Base-by-base conservation (phyloP, 2,113 vertebrate species). In the Pipa parva region DNA sequence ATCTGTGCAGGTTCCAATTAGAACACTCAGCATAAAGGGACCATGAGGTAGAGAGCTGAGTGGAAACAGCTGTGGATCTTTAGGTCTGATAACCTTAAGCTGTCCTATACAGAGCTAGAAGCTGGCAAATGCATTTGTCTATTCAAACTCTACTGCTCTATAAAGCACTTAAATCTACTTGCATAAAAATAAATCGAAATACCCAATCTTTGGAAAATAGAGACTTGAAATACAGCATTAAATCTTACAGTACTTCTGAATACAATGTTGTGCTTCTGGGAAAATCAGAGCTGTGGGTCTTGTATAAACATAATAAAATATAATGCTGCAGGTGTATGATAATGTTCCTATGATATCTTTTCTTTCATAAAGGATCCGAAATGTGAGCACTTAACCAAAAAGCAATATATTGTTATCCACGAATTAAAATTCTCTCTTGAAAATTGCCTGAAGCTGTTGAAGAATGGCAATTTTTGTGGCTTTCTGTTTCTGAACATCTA, bases 1-100 rank as follows among this genome's bases (percentile, higher is more conserved):
- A 69, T 69, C 65, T 69, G 65, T 69, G 46, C 65, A 60, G 65
- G 65, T 60, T 69, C 29, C 31, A 59, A 69, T 48, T 36, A 69
- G 56, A 60, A 51, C 26, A 69, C 56, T 69, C 56, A 69, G 65
- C 57, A 69, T 60, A 60, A 60, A 60, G 31, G 17, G 28, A 39
- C 11, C 8, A 20, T 27, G 57, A 33, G 46, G 55, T 42, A 57
- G 65, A 60, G 46, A 33, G 57, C 31, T 69, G 65, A 69, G 65
- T 60, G 65, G 65, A 69, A 60, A 60, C 65, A 69, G 57, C 65
- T 69, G 65, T 25, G 46, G 33, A 69, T 69, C 22, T 69, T 60
- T 69, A 52, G 65, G 56, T 52, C 57, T 60, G 46, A 59, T 69
- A 69, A 69, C 65, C 65, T 69, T 60, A 60, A 42, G 11, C 24